phyloP scores from a whole-genome alignment of 2,797 vertebrate genomes.

The Chrysocyon brachyurus region DNA sequence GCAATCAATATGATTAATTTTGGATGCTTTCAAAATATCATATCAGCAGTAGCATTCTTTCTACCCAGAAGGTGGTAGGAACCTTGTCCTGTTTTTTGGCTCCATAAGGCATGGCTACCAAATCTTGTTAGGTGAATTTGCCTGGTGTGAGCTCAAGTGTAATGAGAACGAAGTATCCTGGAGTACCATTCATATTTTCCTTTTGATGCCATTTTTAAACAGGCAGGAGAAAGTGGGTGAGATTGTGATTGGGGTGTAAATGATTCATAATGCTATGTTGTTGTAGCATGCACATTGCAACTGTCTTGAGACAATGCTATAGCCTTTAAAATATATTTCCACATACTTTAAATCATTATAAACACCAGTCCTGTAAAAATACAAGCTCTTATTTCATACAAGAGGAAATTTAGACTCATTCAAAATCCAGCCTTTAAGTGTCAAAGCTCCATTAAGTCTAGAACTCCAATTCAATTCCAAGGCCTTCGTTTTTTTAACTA shows the following conservation, averaged over 20 bases:
- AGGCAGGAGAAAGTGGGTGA: neutral
- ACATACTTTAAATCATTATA: neutral
- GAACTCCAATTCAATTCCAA: neutral
- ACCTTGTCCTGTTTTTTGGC: neutral
- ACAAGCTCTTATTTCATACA: neutral
- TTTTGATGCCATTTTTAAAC: neutral
- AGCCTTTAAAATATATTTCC: neutral
- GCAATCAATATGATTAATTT: neutral
- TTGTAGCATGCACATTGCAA: neutral
- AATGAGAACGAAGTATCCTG: neutral
- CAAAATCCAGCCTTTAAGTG: neutral
- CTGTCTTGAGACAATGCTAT: neutral
- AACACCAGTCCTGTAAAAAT: neutral
- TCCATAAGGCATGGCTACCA: neutral
- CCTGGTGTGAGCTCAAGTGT: neutral
- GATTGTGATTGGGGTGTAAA: neutral
- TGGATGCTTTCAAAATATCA: neutral
- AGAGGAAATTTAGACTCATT: neutral
- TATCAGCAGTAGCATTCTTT: neutral
- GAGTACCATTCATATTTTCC: neutral
- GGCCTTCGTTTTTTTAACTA: neutral
- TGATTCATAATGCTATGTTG: neutral
- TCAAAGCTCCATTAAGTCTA: neutral
- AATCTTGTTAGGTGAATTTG: neutral
- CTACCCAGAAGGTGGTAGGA: neutral